These are phyloP conservation scores for Pollenia amentaria DNA, from an alignment of 2,888 invertebrate species.

Conservation along the genomic window DNA sequence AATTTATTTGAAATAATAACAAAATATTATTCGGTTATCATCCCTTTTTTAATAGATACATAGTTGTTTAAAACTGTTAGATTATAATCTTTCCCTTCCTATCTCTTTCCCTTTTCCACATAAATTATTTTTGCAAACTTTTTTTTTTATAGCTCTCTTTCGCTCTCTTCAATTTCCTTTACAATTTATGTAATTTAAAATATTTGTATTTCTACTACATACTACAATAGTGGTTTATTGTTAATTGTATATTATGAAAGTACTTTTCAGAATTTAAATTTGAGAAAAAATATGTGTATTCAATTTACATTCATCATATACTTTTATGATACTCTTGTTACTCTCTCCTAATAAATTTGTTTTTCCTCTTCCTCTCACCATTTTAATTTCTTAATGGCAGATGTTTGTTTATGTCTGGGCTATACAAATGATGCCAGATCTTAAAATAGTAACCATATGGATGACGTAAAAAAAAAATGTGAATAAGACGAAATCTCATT, in stretches of 20 bases:
- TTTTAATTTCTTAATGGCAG: slow-evolving; percentile 41
- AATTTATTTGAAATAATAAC: not conserved
- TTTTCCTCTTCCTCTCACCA: not conserved
- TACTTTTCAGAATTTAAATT: slow-evolving; percentile 21
- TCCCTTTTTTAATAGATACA: slow-evolving; percentile 4
- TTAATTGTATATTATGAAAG: slow-evolving; percentile 6
- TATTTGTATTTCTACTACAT: slow-evolving; percentile 40
- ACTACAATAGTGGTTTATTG: slow-evolving; percentile 52
- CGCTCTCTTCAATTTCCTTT: not conserved
- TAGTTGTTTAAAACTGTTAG: slow-evolving; percentile 12
- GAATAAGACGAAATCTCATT: too few relatives aligned
- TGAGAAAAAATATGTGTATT: slow-evolving; percentile 21
- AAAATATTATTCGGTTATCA: slow-evolving; percentile 23
- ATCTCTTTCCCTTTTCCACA: not conserved
- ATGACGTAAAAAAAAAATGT: too few relatives aligned
- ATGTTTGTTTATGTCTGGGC: slow-evolving; percentile 22
- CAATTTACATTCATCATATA: slow-evolving; percentile 6
- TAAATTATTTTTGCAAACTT: slow-evolving; percentile 13
- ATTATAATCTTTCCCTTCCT: slow-evolving; percentile 2
- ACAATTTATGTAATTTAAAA: not conserved
- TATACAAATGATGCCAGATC: slow-evolving; percentile 14
- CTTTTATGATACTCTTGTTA: not conserved
- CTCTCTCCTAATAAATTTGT: slow-evolving; percentile 17
- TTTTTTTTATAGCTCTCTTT: slow-evolving; percentile 7
- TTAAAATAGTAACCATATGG: not conserved